Percentiles rank a stretch among this genome's conserved stretches.
These are phyloP conservation scores for Perdita meconis DNA, from an alignment of 2,888 invertebrate genomes.

Conservation along the genomic window DNA sequence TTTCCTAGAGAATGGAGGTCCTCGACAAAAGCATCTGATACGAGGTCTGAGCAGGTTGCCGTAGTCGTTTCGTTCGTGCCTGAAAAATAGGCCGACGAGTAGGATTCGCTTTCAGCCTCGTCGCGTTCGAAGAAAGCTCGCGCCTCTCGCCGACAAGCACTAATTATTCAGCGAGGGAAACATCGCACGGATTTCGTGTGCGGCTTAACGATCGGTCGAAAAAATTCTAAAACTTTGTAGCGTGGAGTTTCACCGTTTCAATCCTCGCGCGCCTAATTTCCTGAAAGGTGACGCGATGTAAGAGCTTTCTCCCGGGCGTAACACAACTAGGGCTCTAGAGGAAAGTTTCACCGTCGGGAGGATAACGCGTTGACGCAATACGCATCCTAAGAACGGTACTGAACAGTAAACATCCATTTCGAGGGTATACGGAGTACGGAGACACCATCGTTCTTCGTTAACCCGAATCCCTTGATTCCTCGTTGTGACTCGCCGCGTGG, in stretches of 20 bases:
- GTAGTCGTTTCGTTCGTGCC: conserved; percentile 39
- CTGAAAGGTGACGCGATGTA: neutral
- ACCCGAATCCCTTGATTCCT: conserved; percentile 37
- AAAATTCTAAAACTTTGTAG: neutral
- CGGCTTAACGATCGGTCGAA: neutral
- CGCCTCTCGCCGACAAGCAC: neutral
- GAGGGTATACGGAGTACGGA: conserved; percentile 21
- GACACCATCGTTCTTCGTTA: conserved; percentile 57
- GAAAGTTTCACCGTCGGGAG: conserved; percentile 2
- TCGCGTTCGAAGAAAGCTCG: conserved; percentile 12
- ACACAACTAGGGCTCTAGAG: neutral
- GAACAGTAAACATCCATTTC: conserved; percentile 55
- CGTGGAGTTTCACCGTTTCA: neutral
- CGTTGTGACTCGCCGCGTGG: neutral
- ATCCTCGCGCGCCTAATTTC: neutral
- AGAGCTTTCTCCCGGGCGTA: neutral
- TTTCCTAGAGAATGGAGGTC: conserved; percentile 35
- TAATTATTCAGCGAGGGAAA: neutral
- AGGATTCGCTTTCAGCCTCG: conserved; percentile 44
- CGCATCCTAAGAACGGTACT: conserved; percentile 23
- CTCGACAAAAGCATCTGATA: conserved; percentile 45
- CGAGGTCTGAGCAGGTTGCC: conserved; percentile 35
- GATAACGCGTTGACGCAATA: conserved; percentile 16
- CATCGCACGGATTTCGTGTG: neutral
- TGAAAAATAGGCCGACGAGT: conserved; percentile 54